Base-by-base conservation (phyloP, 2,113 vertebrate genomes). In the Atlantisia rogersi region DNA sequence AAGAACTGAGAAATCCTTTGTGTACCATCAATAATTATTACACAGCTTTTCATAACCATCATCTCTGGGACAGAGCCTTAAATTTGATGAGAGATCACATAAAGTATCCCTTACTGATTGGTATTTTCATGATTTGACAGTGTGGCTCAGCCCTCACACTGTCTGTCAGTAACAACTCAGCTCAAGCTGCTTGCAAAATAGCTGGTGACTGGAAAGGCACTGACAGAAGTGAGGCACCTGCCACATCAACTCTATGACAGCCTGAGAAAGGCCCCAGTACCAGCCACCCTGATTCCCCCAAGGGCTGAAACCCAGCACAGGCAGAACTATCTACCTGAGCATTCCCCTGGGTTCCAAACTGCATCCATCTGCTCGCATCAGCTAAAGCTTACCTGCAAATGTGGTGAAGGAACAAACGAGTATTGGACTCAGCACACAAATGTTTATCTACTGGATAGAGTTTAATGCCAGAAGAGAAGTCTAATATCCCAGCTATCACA, bases 1-100 rank as follows among this genome's bases (percentile, higher is more conserved):
- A 95, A 89, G 67, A 87, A 79, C 6, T 53, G 58, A 94, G 19
- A 91, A 96, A 87, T 69, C 77, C 48, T 81, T 78, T 80, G 26
- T 82, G 83, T 69, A 76, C 24, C 62, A 77, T 65, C 40, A 55
- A 4, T 82, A 89, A 92, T 71, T 86, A 87, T 48, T 87, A 65
- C 31, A 53, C 26, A 18, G 69, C n/a, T 65, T 91, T 35, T 86
- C 67, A 73, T 42, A 84, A 76, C 17, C 53, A n/a, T 26, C 53
- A 79, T 26, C 58, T 71, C 15, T 73, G 58, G 86, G 58, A 76
- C 46, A 82, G 15, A 68, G 53, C 35, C 48, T 78, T 76, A 31
- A 39, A 75, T 86, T 28, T 82, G 37, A 82, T 32, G 48, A 71
- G 35, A 39, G 26, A 55, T 46, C 53, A 46, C 50, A 65, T 8